Base-by-base conservation (phyloP, 2,113 vertebrate genomes). In the Phoenicopterus ruber region DNA sequence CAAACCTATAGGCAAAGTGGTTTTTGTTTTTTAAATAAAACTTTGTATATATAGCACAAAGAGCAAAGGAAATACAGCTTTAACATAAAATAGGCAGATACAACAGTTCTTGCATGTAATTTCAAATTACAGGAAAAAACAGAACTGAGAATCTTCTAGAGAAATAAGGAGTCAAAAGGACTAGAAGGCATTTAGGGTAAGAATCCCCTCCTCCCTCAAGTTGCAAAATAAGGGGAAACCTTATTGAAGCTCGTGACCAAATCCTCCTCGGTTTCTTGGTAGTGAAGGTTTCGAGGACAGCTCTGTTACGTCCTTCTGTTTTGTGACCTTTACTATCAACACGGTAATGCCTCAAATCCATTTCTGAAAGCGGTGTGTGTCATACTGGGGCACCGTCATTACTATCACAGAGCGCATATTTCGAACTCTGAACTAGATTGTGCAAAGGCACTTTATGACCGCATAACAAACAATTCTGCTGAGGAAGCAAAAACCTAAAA, bases 341-440 rank as follows among this genome's bases (percentile, higher is more conserved):
- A 76, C 26, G 26, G 29, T 50, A 46, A 47, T 8, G 34, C 62
- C 59, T 42, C 80, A 72, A 67, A 16, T 5, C 59, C 4, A 1
- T 17, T 61, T 44, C 58, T 73, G 62, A 36, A 87, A 36, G 40
- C 36, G 21, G 11, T 21, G 4, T 2, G 3, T 18, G 71, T 42
- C 80, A 61, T 10, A 31, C 69, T 62, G 66, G 44, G n/a, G 32
- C 36, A 13, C 22, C 3, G 20, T 5, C 71, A 32, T 5, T 58
- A 72, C 15, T 46, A 73, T 7, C 67, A 24, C 76, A 44, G 26
- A 76, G 50, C 0, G 0, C 6, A 0, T 6, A 67, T 62, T 10
- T 76, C 78, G 16, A 78, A 65, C 73, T 46, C 82, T 76, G 14
- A 69, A 28, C 73, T 7, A 13, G 21, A 31, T 5, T 72, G 26